phyloP scores from a whole-genome alignment of 2,113 vertebrate species.

The Corvus moneduloides region DNA sequence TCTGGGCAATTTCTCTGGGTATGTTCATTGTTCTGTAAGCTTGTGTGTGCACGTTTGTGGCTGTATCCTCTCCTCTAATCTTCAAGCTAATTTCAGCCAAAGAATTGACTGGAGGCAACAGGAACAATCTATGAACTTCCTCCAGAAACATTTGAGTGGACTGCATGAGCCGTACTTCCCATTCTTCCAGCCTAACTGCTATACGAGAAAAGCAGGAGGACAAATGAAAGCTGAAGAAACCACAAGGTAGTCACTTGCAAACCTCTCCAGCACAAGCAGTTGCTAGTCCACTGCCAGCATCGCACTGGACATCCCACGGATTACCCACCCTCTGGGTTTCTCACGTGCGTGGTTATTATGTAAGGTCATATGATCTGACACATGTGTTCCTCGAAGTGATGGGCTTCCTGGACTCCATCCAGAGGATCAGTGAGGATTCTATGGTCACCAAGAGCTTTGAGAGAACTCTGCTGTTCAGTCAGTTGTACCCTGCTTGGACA shows the following conservation, averaged over 20 bases:
- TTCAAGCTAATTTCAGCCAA: conserved; percentile 20
- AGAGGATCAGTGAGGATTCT: neutral
- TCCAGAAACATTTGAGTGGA: neutral
- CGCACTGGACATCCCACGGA: neutral
- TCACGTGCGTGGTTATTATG: neutral
- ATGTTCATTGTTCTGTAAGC: neutral
- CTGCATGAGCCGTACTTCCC: neutral
- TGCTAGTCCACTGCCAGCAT: neutral
- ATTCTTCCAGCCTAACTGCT: neutral
- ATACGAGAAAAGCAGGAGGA: neutral
- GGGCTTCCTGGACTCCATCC: conserved; percentile 2
- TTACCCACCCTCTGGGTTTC: neutral
- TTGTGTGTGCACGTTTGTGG: neutral
- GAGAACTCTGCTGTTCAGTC: neutral
- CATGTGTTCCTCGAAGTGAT: conserved; percentile 8
- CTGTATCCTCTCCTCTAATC: conserved; percentile 10
- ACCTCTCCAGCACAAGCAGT: neutral
- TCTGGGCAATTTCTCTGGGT: neutral
- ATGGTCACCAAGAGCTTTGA: neutral
- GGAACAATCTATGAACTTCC: neutral
- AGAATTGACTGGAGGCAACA: conserved; percentile 37
- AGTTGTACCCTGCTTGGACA: neutral
- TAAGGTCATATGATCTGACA: neutral
- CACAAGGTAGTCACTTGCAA: neutral
- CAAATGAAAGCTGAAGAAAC: neutral